phyloP scores from a whole-genome alignment of 2,113 vertebrate genomes.

The Platichthys stellatus region DNA sequence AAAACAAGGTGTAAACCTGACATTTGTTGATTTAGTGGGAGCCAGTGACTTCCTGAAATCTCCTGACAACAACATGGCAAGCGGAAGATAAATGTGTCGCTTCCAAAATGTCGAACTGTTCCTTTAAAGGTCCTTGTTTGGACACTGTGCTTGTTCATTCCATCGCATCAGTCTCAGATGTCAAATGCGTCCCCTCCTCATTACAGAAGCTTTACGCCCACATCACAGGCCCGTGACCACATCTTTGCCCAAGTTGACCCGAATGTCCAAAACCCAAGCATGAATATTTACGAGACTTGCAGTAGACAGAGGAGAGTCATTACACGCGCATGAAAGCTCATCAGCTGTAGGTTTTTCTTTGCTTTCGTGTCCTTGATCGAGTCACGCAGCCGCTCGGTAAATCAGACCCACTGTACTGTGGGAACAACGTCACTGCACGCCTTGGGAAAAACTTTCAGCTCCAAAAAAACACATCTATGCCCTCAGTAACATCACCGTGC shows the following conservation, averaged over 20 bases:
- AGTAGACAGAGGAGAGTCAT: constrained; percentile 19
- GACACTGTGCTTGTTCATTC: constrained; percentile 3
- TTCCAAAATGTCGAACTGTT: background rate
- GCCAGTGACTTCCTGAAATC: too few species aligned
- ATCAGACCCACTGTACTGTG: background rate
- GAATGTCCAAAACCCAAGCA: constrained; percentile 3
- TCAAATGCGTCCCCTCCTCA: background rate
- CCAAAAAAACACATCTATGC: background rate
- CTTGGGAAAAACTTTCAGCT: background rate
- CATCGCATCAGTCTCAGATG: background rate
- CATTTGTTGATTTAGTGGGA: too few species aligned
- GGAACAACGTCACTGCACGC: background rate
- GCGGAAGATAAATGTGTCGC: too few species aligned
- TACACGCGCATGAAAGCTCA: background rate
- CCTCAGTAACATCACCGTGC: background rate
- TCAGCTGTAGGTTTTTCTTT: constrained; percentile 2
- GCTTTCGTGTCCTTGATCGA: constrained; percentile 20
- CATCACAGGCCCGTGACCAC: constrained; percentile 18
- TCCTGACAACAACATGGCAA: too few species aligned
- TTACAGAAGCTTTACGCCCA: constrained; percentile 4
- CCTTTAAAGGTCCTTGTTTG: background rate
- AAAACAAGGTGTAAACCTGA: too few species aligned
- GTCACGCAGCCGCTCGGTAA: constrained; percentile 24
- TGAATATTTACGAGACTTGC: constrained; percentile 22
- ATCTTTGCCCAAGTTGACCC: constrained; percentile 11